These are phyloP conservation scores for Danaus plexippus DNA, from an alignment of 1,140 invertebrate species.

Conservation along the genomic window DNA sequence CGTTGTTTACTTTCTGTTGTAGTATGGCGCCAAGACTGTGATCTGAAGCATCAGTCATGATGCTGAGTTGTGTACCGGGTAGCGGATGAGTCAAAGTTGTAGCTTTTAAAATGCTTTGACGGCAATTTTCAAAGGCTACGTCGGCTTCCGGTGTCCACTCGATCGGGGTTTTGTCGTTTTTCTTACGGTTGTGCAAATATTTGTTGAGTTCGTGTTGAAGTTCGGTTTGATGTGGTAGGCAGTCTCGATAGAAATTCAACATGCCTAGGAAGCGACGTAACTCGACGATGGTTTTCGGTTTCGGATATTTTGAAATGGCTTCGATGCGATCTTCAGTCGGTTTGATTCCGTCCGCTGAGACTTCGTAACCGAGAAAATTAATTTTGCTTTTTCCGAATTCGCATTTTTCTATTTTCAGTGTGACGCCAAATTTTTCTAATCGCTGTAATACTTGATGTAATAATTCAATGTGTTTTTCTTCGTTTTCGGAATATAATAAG, in stretches of 20 bases:
- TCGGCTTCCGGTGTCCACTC: slow-evolving; percentile 19
- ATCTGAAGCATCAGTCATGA: slow-evolving; percentile 21
- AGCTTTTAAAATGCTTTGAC: slow-evolving; percentile 35
- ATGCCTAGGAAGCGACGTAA: too few species aligned
- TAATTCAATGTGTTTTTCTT: slow-evolving; percentile 31
- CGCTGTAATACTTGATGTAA: slow-evolving; percentile 29
- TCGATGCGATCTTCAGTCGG: too few species aligned
- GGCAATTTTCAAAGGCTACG: slow-evolving; percentile 27
- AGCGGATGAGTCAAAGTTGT: slow-evolving; percentile 14
- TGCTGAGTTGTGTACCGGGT: slow-evolving; percentile 3
- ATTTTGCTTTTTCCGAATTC: slow-evolving; percentile 26
- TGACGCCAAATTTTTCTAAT: slow-evolving; percentile 29
- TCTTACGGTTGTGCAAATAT: slow-evolving; percentile 32
- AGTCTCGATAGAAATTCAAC: slow-evolving; percentile 7
- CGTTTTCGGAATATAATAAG: too few species aligned
- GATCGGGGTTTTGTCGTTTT: slow-evolving; percentile 26
- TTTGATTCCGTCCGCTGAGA: neutral
- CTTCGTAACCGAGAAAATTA: slow-evolving; percentile 28
- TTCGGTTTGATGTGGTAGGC: slow-evolving; percentile 11
- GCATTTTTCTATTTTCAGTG: slow-evolving; percentile 39
- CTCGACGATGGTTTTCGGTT: too few species aligned
- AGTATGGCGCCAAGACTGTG: slow-evolving; percentile 31
- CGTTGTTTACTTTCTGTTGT: slow-evolving; percentile 27
- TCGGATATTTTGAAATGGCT: too few species aligned
- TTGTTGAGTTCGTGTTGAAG: slow-evolving; percentile 28